Percentiles rank a stretch among this genome's conserved stretches.
These are phyloP conservation scores for Sturmia bella DNA, from an alignment of 2,888 invertebrate genomes.

Conservation along the genomic window DNA sequence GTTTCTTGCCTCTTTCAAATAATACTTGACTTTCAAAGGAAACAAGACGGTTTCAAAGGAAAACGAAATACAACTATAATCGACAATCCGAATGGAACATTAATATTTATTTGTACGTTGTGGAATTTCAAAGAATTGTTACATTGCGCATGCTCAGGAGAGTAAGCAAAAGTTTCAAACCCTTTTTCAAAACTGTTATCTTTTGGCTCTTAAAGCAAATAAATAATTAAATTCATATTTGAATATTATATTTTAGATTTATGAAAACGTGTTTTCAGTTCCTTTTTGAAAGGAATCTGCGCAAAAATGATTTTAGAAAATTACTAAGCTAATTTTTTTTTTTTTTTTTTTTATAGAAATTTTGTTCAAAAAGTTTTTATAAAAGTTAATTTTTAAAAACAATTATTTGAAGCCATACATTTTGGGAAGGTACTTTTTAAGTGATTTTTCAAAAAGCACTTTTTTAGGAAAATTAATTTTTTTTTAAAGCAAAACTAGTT, in stretches of 20 bases:
- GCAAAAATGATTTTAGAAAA: too few relatives aligned
- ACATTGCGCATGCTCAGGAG: not conserved
- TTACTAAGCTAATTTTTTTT: too few relatives aligned
- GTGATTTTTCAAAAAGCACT: not conserved
- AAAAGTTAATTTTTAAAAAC: not conserved
- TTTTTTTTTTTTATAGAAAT: not conserved
- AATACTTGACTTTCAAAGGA: not conserved
- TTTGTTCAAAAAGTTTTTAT: not conserved
- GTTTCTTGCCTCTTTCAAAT: conserved; percentile 27
- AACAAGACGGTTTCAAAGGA: not conserved
- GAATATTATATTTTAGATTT: too few relatives aligned
- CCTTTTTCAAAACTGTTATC: too few relatives aligned
- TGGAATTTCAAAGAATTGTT: conserved; percentile 9
- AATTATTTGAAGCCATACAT: not conserved
- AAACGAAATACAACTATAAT: conserved; percentile 61
- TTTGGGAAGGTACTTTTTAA: not conserved
- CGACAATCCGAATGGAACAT: conserved; percentile 55
- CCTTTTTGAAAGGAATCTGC: too few relatives aligned
- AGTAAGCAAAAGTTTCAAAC: too few relatives aligned
- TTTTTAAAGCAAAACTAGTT: not conserved
- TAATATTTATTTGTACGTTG: conserved; percentile 64
- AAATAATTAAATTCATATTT: too few relatives aligned
- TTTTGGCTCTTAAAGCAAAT: too few relatives aligned
- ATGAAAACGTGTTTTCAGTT: too few relatives aligned
- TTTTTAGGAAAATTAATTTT: not conserved